Conservation (phyloP, 2,113 vertebrate genomes). For the Hoplias malabaricus region DNA sequence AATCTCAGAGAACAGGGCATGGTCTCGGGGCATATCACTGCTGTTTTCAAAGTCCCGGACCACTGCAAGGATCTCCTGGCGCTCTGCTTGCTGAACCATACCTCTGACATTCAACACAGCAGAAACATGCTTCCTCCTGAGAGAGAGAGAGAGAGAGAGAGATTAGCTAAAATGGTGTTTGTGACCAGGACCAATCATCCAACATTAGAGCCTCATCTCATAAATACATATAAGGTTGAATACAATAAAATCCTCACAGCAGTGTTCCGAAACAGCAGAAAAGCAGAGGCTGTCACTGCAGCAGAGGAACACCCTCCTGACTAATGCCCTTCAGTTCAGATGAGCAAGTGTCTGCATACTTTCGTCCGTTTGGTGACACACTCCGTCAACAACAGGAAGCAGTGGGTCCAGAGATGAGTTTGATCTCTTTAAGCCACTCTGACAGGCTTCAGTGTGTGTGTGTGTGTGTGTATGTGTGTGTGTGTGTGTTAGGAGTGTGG, state of each 20-base stretch:
- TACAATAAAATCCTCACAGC: too few species aligned
- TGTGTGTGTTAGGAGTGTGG: conserved; percentile 57
- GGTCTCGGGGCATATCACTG: conserved; percentile 64
- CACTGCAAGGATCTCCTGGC: conserved; percentile 85
- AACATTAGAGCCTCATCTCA: too few species aligned
- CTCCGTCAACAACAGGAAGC: conserved; percentile 41
- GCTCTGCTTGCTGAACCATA: conserved; percentile 71
- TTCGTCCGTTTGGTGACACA: conserved; percentile 13
- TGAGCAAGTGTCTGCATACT: too few species aligned
- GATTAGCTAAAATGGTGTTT: too few species aligned
- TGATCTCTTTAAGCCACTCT: conserved; percentile 8
- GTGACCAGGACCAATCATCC: too few species aligned
- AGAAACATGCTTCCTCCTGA: conserved; percentile 83
- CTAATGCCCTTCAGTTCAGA: too few species aligned
- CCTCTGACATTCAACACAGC: conserved; percentile 84
- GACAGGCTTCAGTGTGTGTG: conserved; percentile 13
- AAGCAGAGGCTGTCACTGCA: too few species aligned
- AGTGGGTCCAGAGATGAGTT: background rate
- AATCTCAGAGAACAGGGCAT: conserved; percentile 80
- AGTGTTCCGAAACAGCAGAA: too few species aligned
- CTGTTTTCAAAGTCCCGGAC: conserved; percentile 79
- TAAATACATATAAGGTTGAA: too few species aligned
- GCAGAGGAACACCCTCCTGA: too few species aligned
- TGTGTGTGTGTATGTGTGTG: conserved; percentile 17
- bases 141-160: conserved; percentile 22